Percentiles rank a stretch among this genome's conserved stretches.
Conservation (phyloP, 2,797 vertebrate species). For the Gadopsis marmoratus region DNA sequence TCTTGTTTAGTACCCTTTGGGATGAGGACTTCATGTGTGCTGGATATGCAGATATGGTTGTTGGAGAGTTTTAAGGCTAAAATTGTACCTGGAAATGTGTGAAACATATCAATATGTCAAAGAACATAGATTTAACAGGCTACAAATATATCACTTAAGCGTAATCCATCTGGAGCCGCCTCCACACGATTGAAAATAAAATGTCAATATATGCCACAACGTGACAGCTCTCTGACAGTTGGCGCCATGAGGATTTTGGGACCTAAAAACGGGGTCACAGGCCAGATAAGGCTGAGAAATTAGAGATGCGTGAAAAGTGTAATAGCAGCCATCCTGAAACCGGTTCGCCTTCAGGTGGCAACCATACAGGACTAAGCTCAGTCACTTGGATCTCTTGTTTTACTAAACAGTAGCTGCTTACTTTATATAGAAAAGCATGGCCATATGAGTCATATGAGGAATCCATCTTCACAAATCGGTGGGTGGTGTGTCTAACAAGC, state of each 20-base stretch:
- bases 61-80: neutral
- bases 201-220: constrained; percentile 6
- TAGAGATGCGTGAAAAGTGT: constrained; percentile 10
- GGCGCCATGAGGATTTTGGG: constrained; percentile 1
- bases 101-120: constrained; percentile 6
- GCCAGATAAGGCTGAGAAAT: constrained; percentile 9
- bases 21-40: neutral
- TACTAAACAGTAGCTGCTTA: constrained; percentile 36
- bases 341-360: constrained; percentile 19
- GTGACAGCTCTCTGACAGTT: neutral
- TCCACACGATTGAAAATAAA: constrained; percentile 33
- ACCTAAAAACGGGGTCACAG: constrained; percentile 21
- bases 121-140: neutral
- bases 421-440: constrained; percentile 46
- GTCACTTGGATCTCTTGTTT: constrained; percentile 22
- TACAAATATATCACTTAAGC: neutral
- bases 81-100: neutral
- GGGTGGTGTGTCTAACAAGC: constrained; percentile 61
- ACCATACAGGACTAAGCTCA: constrained; percentile 9
- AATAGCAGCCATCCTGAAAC: constrained; percentile 21
- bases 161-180: constrained; percentile 8
- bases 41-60: neutral
- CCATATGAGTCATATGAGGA: constrained; percentile 51
- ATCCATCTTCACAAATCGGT: constrained; percentile 56
- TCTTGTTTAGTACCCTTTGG: neutral